These are phyloP conservation scores for Actenoides lindsayi DNA, from an alignment of 2,113 vertebrate species.

Conservation along the genomic window DNA sequence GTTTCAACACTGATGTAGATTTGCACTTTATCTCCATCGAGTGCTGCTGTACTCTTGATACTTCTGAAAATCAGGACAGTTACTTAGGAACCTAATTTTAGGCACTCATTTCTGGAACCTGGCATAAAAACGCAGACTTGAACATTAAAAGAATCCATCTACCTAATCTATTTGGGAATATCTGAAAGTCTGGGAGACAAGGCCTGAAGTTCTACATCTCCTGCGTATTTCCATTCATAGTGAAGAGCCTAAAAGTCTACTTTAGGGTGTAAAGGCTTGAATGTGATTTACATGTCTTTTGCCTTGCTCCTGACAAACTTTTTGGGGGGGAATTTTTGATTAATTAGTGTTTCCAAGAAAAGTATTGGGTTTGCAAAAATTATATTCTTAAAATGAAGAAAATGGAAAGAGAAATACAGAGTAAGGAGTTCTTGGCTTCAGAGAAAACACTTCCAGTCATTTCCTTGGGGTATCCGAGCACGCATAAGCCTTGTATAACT, in stretches of 20 bases:
- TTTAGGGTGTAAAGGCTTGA: background rate
- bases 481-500: background rate
- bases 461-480: background rate
- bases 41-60: background rate
- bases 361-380: background rate
- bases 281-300: background rate
- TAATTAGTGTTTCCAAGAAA: background rate
- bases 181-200: background rate
- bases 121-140: background rate
- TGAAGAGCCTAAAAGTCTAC: background rate
- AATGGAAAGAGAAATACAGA: background rate
- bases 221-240: background rate
- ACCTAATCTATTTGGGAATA: background rate
- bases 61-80: background rate
- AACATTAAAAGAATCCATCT: background rate
- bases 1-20: slow-evolving; percentile 17
- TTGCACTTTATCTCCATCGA: slow-evolving; percentile 18
- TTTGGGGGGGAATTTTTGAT: background rate
- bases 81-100: background rate
- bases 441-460: background rate
- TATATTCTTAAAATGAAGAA: background rate
- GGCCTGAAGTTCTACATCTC: background rate
- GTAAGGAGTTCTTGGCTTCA: background rate
- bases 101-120: background rate
- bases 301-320: background rate